Evolutionary conservation across 2,888 invertebrate genomes (phyloP).

Genomic region (Xanthia icteritia): DNA sequence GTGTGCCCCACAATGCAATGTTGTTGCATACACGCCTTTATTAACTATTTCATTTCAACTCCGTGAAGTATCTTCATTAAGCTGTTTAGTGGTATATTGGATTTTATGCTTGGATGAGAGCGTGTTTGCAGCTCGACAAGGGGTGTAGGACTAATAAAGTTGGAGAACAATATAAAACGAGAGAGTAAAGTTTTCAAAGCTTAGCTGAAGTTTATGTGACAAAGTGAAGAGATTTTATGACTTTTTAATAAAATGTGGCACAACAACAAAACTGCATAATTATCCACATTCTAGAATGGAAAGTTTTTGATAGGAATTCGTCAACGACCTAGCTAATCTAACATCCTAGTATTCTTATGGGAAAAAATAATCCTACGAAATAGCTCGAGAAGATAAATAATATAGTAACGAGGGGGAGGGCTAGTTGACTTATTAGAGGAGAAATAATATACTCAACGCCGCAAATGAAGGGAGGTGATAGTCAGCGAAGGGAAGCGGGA

Average conservation of each 20-base stretch:
- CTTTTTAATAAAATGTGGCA: not conserved
- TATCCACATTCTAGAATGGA: not conserved
- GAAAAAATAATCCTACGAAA: not conserved
- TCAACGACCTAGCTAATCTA: not conserved
- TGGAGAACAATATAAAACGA: slow-evolving; percentile 11
- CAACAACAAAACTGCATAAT: not conserved
- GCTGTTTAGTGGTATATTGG: slow-evolving; percentile 46
- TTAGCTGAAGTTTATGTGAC: not conserved
- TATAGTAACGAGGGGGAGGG: slow-evolving; percentile 1
- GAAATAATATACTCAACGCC: slow-evolving; percentile 14
- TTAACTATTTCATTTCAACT: slow-evolving; percentile 68
- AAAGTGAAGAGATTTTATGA: not conserved
- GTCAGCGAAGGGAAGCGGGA: not conserved
- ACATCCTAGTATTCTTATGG: not conserved
- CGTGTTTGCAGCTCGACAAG: slow-evolving; percentile 14
- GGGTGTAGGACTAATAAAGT: slow-evolving; percentile 20
- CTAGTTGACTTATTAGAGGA: slow-evolving; percentile 24
- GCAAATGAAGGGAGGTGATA: slow-evolving; percentile 13
- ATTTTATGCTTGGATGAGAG: slow-evolving; percentile 29
- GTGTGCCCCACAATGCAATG: slow-evolving; percentile 57
- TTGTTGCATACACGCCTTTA: slow-evolving; percentile 65
- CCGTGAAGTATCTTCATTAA: slow-evolving; percentile 59
- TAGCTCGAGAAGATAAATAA: slow-evolving; percentile 1
- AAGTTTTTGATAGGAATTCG: not conserved
- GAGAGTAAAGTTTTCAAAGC: not conserved